A percentile compares a stretch with the other conserved stretches of the same genome.
Conservation (phyloP, 1,140 invertebrate species). For the Heliconius eleuchia region DNA sequence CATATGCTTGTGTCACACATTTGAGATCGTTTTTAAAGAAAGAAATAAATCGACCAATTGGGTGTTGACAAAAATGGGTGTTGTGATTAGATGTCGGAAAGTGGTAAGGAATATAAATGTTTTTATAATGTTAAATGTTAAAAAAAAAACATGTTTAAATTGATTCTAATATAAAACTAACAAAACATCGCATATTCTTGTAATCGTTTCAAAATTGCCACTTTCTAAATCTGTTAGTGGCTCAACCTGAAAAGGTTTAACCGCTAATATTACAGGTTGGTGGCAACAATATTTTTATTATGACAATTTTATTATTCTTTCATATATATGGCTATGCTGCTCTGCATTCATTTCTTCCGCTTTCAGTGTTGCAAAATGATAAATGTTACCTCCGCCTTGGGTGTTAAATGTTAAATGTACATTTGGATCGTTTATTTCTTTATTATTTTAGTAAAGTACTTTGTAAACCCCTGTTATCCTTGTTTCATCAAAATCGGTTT, state of each 20-base stretch:
- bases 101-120: constrained; percentile 38
- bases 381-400: constrained; percentile 17
- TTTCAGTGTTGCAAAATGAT: constrained; percentile 19
- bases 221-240: constrained; percentile 28
- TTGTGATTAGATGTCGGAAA: constrained; percentile 44
- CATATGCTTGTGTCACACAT: background rate
- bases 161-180: no score
- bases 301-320: background rate
- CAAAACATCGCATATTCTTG: background rate
- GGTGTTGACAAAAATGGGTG: constrained; percentile 39
- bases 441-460: constrained; percentile 22
- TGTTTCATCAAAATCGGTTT: constrained; percentile 12
- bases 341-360: constrained; percentile 11
- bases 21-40: background rate
- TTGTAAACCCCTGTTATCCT: background rate
- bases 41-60: constrained; percentile 34
- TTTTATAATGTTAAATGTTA: no score
- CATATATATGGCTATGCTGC: constrained; percentile 19
- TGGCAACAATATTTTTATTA: constrained; percentile 29
- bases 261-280: constrained; percentile 28
- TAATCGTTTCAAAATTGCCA: constrained; percentile 23
- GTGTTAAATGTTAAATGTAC: constrained; percentile 17
- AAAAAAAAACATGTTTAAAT: no score
- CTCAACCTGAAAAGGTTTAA: constrained; percentile 27
- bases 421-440: background rate